These are phyloP conservation scores for Volucella zonaria DNA, from an alignment of 2,888 invertebrate genomes.

Conservation along the genomic window DNA sequence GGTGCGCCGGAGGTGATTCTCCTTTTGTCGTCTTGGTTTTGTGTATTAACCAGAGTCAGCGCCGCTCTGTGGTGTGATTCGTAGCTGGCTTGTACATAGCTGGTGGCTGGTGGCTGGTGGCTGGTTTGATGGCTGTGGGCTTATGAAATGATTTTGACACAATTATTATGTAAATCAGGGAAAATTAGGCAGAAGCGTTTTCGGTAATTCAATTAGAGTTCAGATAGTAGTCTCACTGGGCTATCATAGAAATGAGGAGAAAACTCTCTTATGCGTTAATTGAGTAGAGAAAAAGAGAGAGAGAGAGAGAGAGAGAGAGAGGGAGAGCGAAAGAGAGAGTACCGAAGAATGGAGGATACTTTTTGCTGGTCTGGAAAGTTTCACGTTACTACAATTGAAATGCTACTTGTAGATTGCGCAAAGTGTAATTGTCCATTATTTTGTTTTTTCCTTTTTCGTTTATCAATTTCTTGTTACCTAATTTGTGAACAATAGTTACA, in stretches of 20 bases:
- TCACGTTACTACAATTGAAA: conserved; percentile 61
- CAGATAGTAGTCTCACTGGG: conserved; percentile 2
- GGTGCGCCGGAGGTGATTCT: conserved; percentile 62
- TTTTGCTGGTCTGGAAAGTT: conserved; percentile 43
- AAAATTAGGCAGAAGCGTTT: conserved; percentile 43
- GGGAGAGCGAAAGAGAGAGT: too few relatives aligned
- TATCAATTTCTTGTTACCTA: conserved; percentile 74
- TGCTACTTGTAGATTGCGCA: conserved; percentile 59
- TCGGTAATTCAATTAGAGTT: conserved; percentile 40
- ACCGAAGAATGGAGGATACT: neutral
- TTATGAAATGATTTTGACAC: conserved; percentile 67
- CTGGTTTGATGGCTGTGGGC: conserved; percentile 35
- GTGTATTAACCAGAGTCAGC: too few relatives aligned
- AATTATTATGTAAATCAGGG: conserved; percentile 62
- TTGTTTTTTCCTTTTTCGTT: conserved; percentile 62
- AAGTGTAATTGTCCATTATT: conserved; percentile 72
- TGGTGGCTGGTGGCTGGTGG: conserved; percentile 5
- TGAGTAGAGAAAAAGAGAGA: neutral
- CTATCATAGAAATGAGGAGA: neutral
- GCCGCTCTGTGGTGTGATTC: too few relatives aligned
- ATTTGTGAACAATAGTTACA: conserved; percentile 74
- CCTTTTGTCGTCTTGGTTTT: conserved; percentile 32
- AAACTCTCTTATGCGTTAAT: conserved; percentile 8
- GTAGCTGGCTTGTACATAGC: neutral
- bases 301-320: too few relatives aligned